These are phyloP conservation scores for Pantherophis guttatus DNA, from an alignment of 2,113 vertebrate species.

Conservation along the genomic window DNA sequence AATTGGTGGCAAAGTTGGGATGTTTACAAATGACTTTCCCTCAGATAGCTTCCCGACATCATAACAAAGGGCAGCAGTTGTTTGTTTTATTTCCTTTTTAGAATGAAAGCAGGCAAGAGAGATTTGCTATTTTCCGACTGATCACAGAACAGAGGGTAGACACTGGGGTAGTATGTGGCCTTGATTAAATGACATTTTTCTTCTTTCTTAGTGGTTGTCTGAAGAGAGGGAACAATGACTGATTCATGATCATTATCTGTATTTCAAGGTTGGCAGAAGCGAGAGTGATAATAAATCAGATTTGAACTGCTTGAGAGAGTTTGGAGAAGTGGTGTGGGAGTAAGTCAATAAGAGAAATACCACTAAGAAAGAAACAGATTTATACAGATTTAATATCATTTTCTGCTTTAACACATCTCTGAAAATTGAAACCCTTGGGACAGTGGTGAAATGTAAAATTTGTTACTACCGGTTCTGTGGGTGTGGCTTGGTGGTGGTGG, in stretches of 20 bases:
- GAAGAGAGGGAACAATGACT: not conserved
- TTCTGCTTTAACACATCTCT: not conserved
- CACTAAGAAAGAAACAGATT: not conserved
- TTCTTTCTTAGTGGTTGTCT: not conserved
- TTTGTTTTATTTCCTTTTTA: not conserved
- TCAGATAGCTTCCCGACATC: not conserved
- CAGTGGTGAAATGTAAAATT: too few relatives aligned
- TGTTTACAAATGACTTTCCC: not conserved
- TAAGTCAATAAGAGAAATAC: not conserved
- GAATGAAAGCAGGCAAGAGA: not conserved
- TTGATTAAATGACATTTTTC: not conserved
- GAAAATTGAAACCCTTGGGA: not conserved
- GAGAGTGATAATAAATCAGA: not conserved
- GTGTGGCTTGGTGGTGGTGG: too few relatives aligned
- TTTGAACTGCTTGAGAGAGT: not conserved
- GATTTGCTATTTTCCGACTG: not conserved
- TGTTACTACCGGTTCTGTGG: too few relatives aligned
- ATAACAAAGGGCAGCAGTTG: not conserved
- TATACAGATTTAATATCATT: not conserved
- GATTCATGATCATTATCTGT: not conserved
- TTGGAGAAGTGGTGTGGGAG: not conserved
- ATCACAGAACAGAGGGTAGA: not conserved
- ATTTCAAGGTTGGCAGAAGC: not conserved
- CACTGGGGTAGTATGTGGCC: not conserved
- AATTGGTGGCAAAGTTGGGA: not conserved